These are phyloP conservation scores for Elanoides forficatus DNA, from an alignment of 2,113 vertebrate species.

Conservation along the genomic window DNA sequence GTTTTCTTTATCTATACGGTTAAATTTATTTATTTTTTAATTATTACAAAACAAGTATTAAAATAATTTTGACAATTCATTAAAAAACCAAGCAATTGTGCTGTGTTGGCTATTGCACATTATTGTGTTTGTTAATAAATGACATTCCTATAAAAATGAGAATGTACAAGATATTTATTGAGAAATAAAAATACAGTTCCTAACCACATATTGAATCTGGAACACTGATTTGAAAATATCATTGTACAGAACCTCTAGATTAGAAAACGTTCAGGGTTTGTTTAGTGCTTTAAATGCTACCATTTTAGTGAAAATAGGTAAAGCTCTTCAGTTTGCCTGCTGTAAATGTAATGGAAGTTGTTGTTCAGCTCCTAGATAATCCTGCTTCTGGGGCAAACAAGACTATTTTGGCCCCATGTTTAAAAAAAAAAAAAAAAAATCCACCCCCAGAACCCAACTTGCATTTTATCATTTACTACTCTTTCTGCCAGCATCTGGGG, in stretches of 20 bases:
- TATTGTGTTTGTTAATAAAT: neutral
- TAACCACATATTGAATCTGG: fast-evolving
- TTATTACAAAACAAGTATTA: neutral
- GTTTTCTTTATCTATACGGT: neutral
- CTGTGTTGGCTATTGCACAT: neutral
- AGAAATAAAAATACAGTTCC: neutral
- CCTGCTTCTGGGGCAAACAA: neutral
- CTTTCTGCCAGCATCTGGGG: neutral
- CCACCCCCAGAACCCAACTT: too few relatives aligned
- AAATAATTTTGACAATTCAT: neutral
- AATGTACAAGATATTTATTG: neutral
- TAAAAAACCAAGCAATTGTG: neutral
- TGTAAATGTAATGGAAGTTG: neutral
- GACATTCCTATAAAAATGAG: neutral
- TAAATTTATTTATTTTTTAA: neutral
- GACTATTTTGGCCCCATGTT: neutral
- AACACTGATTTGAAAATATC: neutral
- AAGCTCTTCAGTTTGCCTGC: neutral
- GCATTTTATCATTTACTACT: neutral
- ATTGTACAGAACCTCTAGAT: neutral
- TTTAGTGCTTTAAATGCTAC: neutral
- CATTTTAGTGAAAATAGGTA: neutral
- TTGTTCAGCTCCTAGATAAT: neutral
- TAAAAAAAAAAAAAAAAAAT: too few relatives aligned
- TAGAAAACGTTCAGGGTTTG: neutral